Evolutionary conservation across 2,113 vertebrate species (phyloP), one percentile per base, ranked within the genome.

Genomic region (Cebidichthys violaceus): DNA sequence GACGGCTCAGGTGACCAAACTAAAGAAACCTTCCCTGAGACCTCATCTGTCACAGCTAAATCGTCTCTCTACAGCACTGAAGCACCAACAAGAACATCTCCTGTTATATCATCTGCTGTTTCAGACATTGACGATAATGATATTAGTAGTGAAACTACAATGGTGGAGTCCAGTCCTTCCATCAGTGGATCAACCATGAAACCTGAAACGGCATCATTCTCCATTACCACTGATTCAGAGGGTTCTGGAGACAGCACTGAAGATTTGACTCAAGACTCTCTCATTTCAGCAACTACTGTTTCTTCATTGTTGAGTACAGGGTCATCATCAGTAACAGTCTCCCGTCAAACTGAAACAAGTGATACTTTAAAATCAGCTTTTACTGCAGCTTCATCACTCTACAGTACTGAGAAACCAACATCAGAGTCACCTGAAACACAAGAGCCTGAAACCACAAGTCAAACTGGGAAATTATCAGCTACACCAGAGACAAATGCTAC

Each of bases 371-470:
- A 18, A 10, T 14, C 33, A 33, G 24, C 24, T 35, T 18, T 37
- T 2, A 75, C 55, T 9, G 17, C 5, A 22, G 27, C 31, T 29
- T 67, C 74, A 3, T 60, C 70, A 2, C 6, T 61, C 0, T 79
- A 35, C 15, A 85, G 33, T 60, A 86, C 84, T 43, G 55, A 64
- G 0, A 68, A 54, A 33, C 27, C 84, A 31, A 85, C 62, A 78
- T 39, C 72, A 33, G 17, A 29, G 1, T 20, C 54, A 50, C 24
- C 37, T 54, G 70, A 37, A 33, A 11, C 50, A 66, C 4, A 52
- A 41, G 67, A 47, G 6, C 22, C 9, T 79, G 29, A 18, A 1
- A n/a, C 41, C 2, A 55, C 52, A 31, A 59, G 7, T 79, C 1
- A 54, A n/a, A 20, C 31, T 10, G 50, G n/a, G 1, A 11, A 72